Evolutionary conservation across 2,888 invertebrate species (phyloP).

Genomic region (Iphiclides podalirius): DNA sequence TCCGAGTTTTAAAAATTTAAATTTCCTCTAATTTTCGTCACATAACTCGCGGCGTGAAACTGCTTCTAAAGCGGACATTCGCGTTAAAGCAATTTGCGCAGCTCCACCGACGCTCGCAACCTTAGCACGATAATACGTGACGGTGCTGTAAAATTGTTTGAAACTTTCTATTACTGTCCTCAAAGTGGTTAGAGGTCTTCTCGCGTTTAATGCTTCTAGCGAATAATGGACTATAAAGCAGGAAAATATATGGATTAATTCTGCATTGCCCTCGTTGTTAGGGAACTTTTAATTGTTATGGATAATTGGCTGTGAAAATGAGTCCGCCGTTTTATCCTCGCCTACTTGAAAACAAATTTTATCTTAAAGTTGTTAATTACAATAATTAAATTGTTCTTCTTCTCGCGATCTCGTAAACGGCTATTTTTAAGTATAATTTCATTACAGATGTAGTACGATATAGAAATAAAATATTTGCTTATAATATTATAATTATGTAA

Average conservation of each 20-base stretch:
- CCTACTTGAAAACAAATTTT: slow-evolving; percentile 14
- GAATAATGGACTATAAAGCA: slow-evolving; percentile 23
- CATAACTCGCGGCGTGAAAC: slow-evolving; percentile 32
- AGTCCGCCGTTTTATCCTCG: slow-evolving; percentile 14
- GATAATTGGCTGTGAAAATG: slow-evolving; percentile 22
- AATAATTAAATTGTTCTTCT: background rate
- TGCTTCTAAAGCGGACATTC: slow-evolving; percentile 23
- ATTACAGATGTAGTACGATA: too few species aligned
- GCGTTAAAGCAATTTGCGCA: slow-evolving; percentile 28
- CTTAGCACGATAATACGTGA: slow-evolving; percentile 27
- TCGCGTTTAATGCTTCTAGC: slow-evolving; percentile 14
- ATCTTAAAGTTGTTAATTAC: slow-evolving; percentile 10
- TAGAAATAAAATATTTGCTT: too few species aligned
- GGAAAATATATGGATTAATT: slow-evolving; percentile 24
- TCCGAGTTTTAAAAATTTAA: slow-evolving; percentile 47
- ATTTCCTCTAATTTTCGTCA: slow-evolving; percentile 42
- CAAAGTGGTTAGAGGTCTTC: slow-evolving; percentile 20
- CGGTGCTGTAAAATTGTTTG: slow-evolving; percentile 27
- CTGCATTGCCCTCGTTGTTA: slow-evolving; percentile 20
- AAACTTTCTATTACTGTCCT: slow-evolving; percentile 27
- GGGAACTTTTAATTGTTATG: slow-evolving; percentile 23
- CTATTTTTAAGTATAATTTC: too few species aligned
- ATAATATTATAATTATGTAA: too few species aligned
- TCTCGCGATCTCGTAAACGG: background rate
- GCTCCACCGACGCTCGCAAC: slow-evolving; percentile 20